Percentiles rank a stretch among this genome's conserved stretches.
Conservation (phyloP, 2,113 vertebrate species). For the Prolemur simus region DNA sequence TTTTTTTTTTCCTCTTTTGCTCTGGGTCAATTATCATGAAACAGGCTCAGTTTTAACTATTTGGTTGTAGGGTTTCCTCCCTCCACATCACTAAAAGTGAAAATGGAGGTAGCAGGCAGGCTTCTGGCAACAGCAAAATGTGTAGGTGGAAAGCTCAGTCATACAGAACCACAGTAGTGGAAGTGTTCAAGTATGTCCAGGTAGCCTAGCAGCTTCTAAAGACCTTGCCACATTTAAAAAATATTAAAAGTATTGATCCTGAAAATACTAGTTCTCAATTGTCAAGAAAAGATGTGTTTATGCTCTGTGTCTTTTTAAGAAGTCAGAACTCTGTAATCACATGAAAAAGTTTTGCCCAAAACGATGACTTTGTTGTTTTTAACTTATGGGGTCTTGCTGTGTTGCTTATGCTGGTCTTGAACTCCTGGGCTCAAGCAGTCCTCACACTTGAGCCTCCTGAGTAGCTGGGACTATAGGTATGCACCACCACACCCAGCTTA, state of each 20-base stretch:
- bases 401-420: too few relatives aligned
- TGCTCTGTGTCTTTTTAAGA: background rate
- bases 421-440: too few relatives aligned
- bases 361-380: too few relatives aligned
- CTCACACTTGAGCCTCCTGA: too few relatives aligned
- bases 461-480: too few relatives aligned
- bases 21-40: too few relatives aligned
- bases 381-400: too few relatives aligned
- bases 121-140: too few relatives aligned
- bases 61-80: background rate
- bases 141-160: background rate
- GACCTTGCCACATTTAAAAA: background rate
- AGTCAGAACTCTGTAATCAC: background rate
- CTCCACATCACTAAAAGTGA: background rate
- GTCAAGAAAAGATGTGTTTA: background rate
- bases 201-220: background rate
- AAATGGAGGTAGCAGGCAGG: background rate
- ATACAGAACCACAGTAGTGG: background rate
- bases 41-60: background rate
- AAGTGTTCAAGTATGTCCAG: rapidly evolving
- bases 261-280: background rate
- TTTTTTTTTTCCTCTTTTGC: too few relatives aligned
- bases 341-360: background rate
- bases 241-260: background rate
- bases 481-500: too few relatives aligned